Base-by-base conservation (phyloP, 2,113 vertebrate genomes). In the Misgurnus anguillicaudatus region DNA sequence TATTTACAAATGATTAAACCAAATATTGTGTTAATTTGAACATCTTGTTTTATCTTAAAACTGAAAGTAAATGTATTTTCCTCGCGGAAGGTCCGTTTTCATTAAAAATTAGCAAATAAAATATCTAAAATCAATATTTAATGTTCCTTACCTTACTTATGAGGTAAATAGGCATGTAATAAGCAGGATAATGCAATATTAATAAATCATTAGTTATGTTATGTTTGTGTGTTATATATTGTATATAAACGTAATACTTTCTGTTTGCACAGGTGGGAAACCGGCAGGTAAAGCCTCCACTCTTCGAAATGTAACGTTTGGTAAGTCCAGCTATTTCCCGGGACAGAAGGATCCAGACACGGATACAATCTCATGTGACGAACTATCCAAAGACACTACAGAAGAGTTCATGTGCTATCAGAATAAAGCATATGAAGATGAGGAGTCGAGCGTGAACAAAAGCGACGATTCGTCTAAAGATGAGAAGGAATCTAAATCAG, bases 381-480 rank as follows among this genome's bases (percentile, higher is more conserved):
- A 62, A 11, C 41, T 48, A 4, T 4, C 0, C 9, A 39, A 36
- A 53, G 74, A 53, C 0, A 17, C 3, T 4, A 31, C 63, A 0
- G 60, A 51, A 51, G 41, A 75, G 45, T 64, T 65, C 31, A 39
- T 64, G 16, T 64, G 31, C 24, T 64, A 39, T 31, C 61, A 76
- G 74, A 76, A 76, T 39, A 24, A 64, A 76, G 74, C 14, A 3
- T 76, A 76, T 10, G 45, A 53, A 31, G 74, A 76, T 10, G 61
- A 76, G 31, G 74, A 76, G 74, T 36, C 17, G 0, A n/a, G 7
- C 61, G 3, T 64, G 41, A 45, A 4, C 11, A 68, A n/a, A 9
- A 41, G 17, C 1, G 17, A 45, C 10, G 58, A 60, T 39, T 17
- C 69, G 4, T 13, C 38, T 8, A n/a, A n/a, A 14, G 67, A 70